These are phyloP conservation scores for Gymnobelideus leadbeateri DNA, from an alignment of 2,113 vertebrate genomes.

Conservation along the genomic window DNA sequence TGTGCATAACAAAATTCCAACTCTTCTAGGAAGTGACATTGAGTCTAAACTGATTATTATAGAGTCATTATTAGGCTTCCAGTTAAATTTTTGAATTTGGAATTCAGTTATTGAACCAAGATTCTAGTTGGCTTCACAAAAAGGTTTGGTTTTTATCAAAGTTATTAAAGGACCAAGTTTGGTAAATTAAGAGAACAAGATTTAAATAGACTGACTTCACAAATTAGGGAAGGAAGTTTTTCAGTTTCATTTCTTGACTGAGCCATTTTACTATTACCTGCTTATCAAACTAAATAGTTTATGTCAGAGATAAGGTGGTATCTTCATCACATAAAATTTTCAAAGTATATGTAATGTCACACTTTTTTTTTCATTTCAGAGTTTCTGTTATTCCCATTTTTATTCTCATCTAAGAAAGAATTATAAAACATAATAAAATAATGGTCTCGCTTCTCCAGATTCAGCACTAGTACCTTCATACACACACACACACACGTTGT, in stretches of 20 bases:
- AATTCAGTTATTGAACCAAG: background rate
- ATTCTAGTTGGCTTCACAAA: background rate
- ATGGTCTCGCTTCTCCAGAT: background rate
- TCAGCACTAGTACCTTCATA: background rate
- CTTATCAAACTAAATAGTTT: background rate
- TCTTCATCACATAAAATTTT: background rate
- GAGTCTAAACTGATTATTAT: background rate
- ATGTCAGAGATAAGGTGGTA: background rate
- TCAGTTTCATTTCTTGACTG: background rate
- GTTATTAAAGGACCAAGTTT: background rate
- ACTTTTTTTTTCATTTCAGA: background rate
- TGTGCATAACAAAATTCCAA: background rate
- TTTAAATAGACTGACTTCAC: background rate
- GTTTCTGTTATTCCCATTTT: background rate
- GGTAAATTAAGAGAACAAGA: background rate
- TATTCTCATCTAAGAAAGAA: background rate
- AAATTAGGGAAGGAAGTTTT: background rate
- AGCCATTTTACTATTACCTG: background rate
- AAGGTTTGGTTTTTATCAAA: background rate
- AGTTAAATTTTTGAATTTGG: background rate
- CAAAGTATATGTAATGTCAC: background rate
- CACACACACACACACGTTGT: too few relatives aligned
- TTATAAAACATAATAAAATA: background rate
- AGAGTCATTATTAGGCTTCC: background rate
- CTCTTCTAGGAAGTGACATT: background rate